Percentiles rank a stretch among this genome's conserved stretches.
Evolutionary conservation across 2,888 invertebrate genomes (phyloP).

Genomic region (Agrochola lota): DNA sequence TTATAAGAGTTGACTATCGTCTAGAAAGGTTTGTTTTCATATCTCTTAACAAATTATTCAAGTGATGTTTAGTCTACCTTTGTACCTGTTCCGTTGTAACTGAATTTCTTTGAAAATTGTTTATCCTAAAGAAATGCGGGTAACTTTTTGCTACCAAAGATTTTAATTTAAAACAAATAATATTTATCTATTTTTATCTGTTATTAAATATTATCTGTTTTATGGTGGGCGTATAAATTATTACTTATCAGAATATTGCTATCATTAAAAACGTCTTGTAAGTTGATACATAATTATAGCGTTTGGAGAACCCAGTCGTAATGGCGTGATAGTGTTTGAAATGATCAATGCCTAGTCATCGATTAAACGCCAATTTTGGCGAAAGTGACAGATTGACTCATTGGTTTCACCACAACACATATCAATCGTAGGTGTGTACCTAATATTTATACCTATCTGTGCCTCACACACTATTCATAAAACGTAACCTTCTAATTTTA

Average conservation of each 20-base stretch:
- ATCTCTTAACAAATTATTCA: constrained; percentile 1
- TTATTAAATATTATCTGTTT: not conserved
- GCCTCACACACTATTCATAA: constrained; percentile 10
- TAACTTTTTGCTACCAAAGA: not conserved
- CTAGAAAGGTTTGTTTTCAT: constrained; percentile 7
- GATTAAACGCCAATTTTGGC: constrained; percentile 8
- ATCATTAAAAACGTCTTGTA: not conserved
- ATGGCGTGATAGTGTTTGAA: constrained; percentile 50
- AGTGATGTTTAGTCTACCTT: not conserved
- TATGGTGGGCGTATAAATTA: constrained; percentile 1
- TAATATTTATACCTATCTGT: not conserved
- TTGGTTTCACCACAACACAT: constrained; percentile 35
- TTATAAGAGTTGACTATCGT: not conserved
- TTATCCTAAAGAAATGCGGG: not conserved
- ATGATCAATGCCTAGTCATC: constrained; percentile 21
- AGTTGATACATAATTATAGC: not conserved
- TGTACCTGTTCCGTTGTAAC: no score
- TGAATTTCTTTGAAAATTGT: not conserved
- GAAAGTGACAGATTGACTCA: constrained; percentile 39
- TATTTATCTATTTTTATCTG: not conserved
- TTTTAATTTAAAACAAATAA: not conserved
- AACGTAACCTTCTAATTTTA: constrained; percentile 48
- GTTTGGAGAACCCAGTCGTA: constrained; percentile 26
- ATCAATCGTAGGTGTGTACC: constrained; percentile 4
- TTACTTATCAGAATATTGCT: constrained; percentile 21